A percentile compares a stretch with the other conserved stretches of the same genome.
Conservation (phyloP, 2,113 vertebrate species). For the Pleuronectes platessa region DNA sequence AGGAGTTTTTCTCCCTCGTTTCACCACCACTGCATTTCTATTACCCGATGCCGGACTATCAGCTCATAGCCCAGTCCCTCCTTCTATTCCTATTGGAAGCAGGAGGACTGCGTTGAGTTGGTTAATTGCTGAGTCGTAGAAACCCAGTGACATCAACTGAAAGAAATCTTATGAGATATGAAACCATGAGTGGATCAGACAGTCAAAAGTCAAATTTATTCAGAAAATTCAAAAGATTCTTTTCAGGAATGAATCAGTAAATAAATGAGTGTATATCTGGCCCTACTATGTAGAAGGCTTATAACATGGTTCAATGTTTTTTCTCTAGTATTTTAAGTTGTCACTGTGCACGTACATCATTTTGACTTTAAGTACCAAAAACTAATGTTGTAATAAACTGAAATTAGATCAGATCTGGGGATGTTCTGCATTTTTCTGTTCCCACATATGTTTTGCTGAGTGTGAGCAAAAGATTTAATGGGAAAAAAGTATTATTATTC, state of each 20-base stretch:
- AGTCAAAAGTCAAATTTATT: background rate
- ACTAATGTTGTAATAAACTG: background rate
- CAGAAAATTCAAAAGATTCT: background rate
- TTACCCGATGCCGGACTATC: background rate
- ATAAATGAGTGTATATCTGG: background rate
- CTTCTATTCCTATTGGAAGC: background rate
- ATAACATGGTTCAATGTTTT: background rate
- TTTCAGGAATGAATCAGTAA: background rate
- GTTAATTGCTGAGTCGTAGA: no score
- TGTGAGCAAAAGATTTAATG: background rate
- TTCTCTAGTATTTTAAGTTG: background rate
- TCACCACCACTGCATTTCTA: slow-evolving; percentile 6
- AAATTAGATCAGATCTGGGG: background rate
- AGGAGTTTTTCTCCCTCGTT: slow-evolving; percentile 9
- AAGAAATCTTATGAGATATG: background rate
- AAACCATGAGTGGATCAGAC: no score
- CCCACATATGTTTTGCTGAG: no score
- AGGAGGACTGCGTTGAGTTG: no score
- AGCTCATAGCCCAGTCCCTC: background rate
- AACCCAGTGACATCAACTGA: background rate
- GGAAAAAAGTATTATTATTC: background rate
- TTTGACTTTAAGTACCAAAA: background rate
- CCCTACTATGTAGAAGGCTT: background rate
- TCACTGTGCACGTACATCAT: background rate
- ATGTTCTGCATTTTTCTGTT: background rate